Base-by-base conservation (phyloP, 2,888 invertebrate species). In the Cephus rjabovi region DNA sequence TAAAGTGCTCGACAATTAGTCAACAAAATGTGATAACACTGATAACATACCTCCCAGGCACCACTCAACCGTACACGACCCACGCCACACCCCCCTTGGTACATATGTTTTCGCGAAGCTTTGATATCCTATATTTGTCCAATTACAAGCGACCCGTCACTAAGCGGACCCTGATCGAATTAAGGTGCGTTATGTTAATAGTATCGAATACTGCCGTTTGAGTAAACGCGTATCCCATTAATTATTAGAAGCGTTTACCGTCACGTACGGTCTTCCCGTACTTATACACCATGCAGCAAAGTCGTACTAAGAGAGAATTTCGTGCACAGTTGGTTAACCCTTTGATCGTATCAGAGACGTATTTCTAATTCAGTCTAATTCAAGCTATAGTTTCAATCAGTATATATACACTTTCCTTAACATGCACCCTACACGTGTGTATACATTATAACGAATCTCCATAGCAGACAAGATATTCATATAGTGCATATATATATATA, bases 121-220 rank as follows among this genome's bases (percentile, higher is more conserved):
- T 88, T 87, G 86, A 88, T 86, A 85, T 84, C 83, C 81, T 78
- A 81, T 86, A 85, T 86, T 86, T 86, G 85, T 83, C 82, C 82
- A 85, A 86, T 87, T 84, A 84, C 82, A 82, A 79, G 79, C 83
- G 81, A 82, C 83, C 85, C 82, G 81, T 86, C 83, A 84, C 80
- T 80, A 83, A 84, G 82, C 83, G 83, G 79, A 80, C 83, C 79
- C 82, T 86, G 81, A 88, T 86, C 84, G 82, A 87, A 87, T 87
- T 85, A 87, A 85, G 84, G 83, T 83, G 84, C 86, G 86, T 86
- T 87, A 86, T 86, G 83, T 87, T 85, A 87, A 87, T 86, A 81
- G 80, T 81, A 86, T 83, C 81, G 82, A 83, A 83, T 84, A 82
- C 81, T 82, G 83, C 83, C 77, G 71, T 81, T 69, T 71, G 80